phyloP scores from a whole-genome alignment of 2,797 vertebrate species.

The Cossypha heuglini region DNA sequence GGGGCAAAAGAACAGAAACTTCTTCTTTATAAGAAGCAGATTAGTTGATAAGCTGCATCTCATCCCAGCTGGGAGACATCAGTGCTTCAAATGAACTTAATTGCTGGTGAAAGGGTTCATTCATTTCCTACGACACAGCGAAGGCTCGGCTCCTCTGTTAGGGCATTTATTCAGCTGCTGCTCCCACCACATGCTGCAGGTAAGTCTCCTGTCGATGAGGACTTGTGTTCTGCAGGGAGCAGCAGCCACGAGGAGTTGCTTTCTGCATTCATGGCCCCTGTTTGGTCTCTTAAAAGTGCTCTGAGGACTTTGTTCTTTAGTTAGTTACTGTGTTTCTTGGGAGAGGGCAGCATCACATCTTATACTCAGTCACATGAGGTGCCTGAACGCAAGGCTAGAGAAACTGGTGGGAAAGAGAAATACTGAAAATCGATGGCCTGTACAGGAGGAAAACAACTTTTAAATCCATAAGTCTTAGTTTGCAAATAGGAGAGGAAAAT shows the following conservation, averaged over 20 bases:
- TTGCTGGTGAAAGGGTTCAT: neutral
- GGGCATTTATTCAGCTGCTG: neutral
- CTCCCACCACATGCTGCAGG: neutral
- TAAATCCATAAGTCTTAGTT: neutral
- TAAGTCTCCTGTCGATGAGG: neutral
- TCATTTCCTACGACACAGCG: fast-evolving
- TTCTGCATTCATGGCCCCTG: neutral
- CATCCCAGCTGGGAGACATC: neutral
- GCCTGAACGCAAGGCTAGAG: neutral
- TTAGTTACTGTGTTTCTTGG: neutral
- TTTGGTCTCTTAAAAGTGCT: neutral
- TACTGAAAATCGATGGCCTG: neutral
- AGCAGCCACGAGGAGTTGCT: neutral
- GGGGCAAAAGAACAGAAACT: neutral
- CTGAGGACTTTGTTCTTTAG: neutral
- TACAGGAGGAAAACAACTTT: neutral
- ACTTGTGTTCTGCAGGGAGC: neutral
- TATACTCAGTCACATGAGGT: neutral
- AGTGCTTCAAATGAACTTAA: neutral
- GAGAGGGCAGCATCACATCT: neutral
- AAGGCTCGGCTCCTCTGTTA: fast-evolving
- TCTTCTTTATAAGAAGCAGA: neutral
- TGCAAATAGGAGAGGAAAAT: neutral
- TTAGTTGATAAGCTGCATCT: neutral
- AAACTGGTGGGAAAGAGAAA: neutral